Evolutionary conservation across 2,797 vertebrate genomes (phyloP).

Genomic region (Amblyopsis hoosieri): DNA sequence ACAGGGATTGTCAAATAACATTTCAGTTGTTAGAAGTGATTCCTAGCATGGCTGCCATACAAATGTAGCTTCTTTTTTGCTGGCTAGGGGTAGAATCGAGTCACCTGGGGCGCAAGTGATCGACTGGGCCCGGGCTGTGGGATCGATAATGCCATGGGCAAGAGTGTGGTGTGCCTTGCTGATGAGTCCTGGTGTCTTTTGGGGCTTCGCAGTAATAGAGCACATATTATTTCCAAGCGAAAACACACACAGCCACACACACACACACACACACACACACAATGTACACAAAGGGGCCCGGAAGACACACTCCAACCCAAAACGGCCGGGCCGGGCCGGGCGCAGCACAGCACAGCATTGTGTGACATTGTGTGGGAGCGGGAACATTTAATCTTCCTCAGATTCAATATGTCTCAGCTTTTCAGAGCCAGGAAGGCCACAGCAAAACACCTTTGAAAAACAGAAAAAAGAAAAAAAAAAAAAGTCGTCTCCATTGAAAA

Average conservation of each 20-base stretch:
- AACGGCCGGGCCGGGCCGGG: constrained; percentile 44
- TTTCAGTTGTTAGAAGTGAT: constrained; percentile 78
- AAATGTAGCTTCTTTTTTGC: constrained; percentile 64
- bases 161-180: constrained; percentile 71
- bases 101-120: constrained; percentile 67
- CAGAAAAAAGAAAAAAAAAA: constrained; percentile 10
- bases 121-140: constrained; percentile 59
- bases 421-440: constrained; percentile 52
- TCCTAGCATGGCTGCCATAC: constrained; percentile 64
- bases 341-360: constrained; percentile 46
- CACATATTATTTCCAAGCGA: constrained; percentile 57
- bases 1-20: constrained; percentile 76
- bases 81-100: constrained; percentile 61
- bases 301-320: constrained; percentile 30
- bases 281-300: neutral
- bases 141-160: constrained; percentile 72
- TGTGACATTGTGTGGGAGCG: constrained; percentile 52
- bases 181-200: constrained; percentile 70
- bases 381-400: constrained; percentile 71
- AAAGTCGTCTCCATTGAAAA: constrained; percentile 39
- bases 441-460: constrained; percentile 44
- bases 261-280: constrained; percentile 19
- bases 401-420: constrained; percentile 70
- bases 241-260: constrained; percentile 20
- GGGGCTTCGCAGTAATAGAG: constrained; percentile 46